A percentile compares a stretch with the other conserved stretches of the same genome.
phyloP scores from a whole-genome alignment of 1,140 invertebrate genomes.

The Spodoptera frugiperda region DNA sequence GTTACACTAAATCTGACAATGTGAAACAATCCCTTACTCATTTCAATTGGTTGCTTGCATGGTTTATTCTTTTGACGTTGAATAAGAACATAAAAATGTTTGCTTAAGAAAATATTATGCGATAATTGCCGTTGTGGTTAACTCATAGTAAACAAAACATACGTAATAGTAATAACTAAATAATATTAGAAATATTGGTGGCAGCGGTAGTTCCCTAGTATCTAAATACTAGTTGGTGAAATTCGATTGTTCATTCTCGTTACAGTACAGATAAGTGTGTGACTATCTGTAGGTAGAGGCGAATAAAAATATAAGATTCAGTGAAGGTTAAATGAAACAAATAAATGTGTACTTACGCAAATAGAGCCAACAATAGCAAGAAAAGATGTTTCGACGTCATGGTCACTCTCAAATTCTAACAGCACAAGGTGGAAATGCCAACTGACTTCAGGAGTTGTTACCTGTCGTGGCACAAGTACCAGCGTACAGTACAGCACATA shows the following conservation, averaged over 20 bases:
- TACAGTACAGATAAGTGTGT: constrained; percentile 3
- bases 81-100: too few relatives aligned
- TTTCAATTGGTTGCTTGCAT: too few relatives aligned
- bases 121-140: too few relatives aligned
- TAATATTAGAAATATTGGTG: too few relatives aligned
- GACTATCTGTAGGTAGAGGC: not conserved
- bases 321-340: constrained; percentile 15
- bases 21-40: too few relatives aligned
- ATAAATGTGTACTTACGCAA: constrained; percentile 70
- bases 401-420: constrained; percentile 59
- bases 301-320: constrained; percentile 3
- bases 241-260: not conserved
- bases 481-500: constrained; percentile 71
- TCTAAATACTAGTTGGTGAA: not conserved
- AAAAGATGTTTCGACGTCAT: constrained; percentile 69
- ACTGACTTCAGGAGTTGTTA: constrained; percentile 65
- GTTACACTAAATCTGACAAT: too few relatives aligned
- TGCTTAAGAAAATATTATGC: too few relatives aligned
- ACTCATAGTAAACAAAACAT: too few relatives aligned
- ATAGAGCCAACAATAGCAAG: constrained; percentile 62
- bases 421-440: constrained; percentile 55
- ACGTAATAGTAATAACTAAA: too few relatives aligned
- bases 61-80: too few relatives aligned
- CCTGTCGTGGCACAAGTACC: constrained; percentile 72
- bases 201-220: too few relatives aligned